Conservation (phyloP, 2,797 vertebrate genomes). For the Notoglanidium macrostoma region DNA sequence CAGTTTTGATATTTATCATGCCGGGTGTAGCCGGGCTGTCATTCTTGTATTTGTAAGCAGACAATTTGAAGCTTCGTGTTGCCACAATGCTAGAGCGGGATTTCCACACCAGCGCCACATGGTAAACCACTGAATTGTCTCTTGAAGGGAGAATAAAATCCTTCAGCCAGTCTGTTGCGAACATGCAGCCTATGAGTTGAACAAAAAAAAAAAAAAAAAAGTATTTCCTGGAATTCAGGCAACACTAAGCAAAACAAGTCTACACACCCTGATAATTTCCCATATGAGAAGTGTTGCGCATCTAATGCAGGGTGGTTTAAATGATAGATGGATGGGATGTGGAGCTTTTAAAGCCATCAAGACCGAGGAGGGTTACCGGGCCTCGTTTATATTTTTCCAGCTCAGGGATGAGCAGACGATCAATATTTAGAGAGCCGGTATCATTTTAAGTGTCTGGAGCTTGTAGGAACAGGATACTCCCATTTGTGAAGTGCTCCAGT, state of each 20-base stretch:
- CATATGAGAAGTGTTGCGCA: neutral
- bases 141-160: neutral
- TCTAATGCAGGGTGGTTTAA: conserved; percentile 34
- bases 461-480: conserved; percentile 72
- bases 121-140: neutral
- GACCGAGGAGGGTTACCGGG: conserved; percentile 60
- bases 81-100: neutral
- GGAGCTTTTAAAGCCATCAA: conserved; percentile 50
- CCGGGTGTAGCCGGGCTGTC: neutral
- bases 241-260: conserved; percentile 13
- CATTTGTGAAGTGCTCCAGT: conserved; percentile 60
- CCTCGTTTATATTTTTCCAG: conserved; percentile 52
- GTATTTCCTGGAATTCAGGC: conserved; percentile 38
- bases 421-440: conserved; percentile 58
- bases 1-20: neutral
- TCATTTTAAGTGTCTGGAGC: conserved; percentile 61
- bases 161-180: neutral
- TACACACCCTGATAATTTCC: conserved; percentile 1
- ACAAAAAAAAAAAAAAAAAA: neutral
- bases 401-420: conserved; percentile 56
- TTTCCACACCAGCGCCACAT: neutral
- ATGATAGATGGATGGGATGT: neutral
- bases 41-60: neutral
- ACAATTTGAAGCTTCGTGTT: neutral
- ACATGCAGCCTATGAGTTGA: neutral